Conservation (phyloP, 2,888 invertebrate species). For the Nymphalis c-album region DNA sequence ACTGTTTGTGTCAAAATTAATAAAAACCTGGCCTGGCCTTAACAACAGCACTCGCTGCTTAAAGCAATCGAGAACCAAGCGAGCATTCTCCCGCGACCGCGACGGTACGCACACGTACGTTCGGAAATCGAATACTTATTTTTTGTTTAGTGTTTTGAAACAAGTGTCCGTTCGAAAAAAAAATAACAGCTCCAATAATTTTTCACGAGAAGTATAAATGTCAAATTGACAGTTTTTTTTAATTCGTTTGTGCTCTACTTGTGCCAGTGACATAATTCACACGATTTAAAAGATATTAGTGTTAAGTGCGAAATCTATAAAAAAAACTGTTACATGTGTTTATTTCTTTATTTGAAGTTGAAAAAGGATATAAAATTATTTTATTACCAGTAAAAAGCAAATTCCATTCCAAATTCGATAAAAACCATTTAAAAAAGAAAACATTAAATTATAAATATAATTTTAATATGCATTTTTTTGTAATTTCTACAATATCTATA, state of each 20-base stretch:
- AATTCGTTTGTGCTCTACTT: conserved; percentile 12
- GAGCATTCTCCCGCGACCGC: conserved; percentile 55
- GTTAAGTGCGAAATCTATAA: neutral
- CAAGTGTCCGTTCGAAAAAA: conserved; percentile 7
- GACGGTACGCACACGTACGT: conserved; percentile 47
- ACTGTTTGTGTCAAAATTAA: neutral
- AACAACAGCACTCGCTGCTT: conserved; percentile 30
- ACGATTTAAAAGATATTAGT: conserved; percentile 6
- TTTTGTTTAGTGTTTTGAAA: conserved; percentile 20
- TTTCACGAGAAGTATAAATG: neutral
- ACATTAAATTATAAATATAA: too few relatives aligned
- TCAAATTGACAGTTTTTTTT: conserved; percentile 10
- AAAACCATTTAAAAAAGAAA: too few relatives aligned
- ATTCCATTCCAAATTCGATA: too few relatives aligned
- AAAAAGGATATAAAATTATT: neutral
- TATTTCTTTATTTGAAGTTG: neutral
- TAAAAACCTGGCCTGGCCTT: conserved; percentile 10
- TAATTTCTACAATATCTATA: too few relatives aligned
- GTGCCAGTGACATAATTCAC: conserved; percentile 28
- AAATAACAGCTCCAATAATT: neutral
- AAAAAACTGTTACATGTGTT: conserved; percentile 13
- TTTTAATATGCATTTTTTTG: too few relatives aligned
- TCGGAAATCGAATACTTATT: conserved; percentile 26
- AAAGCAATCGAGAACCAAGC: conserved; percentile 37
- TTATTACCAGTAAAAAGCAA: too few relatives aligned